Evolutionary conservation across 2,888 invertebrate species (phyloP), one percentile per base, ranked within the genome.

Genomic region (Priocnemis perturbator): DNA sequence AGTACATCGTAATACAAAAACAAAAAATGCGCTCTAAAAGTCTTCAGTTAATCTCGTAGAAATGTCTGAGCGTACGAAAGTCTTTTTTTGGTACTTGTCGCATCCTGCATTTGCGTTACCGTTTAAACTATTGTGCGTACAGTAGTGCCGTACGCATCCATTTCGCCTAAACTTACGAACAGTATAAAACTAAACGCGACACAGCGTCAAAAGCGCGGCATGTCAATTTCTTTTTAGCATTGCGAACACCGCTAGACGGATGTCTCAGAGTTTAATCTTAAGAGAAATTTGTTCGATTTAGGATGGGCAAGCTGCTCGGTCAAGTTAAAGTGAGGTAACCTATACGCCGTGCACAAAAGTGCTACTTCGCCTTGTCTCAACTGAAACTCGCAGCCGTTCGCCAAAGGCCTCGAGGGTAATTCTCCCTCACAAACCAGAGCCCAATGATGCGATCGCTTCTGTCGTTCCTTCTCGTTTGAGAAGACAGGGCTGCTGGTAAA

Each of bases 281-380:
- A 91, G 61, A 98, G 95, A 92, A 98, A 99, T 88, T 97, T 95
- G 90, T 98, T 98, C 83, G 95, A 96, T 89, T 98, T 97, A 0
- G 98, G 97, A 90, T 98, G 97, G 17, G 98, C 96, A 0, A 98
- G 96, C 89, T 99, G 98, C 88, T 99, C 99, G 0, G 96, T 95
- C 50, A 99, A 91, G 89, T 96, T 97, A 87, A 98, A 97, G 90
- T 98, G 97, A 0, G 99, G 99, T 82, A 99, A 90, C 81, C 93
- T 93, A 79, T 95, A 93, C 63, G 98, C 93, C 15, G 94, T 93
- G 86, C 98, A 97, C 80, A 98, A 91, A 0, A 99, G 92, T 0
- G 97, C 97, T 26, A 99, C 94, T 87, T 98, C 98, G 74, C 95
- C 96, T 89, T 98, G 97, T 23, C 98, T 92, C 48, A 99, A 91